Conservation (phyloP, 1,140 invertebrate genomes). For the Sminthurinus signatus region DNA sequence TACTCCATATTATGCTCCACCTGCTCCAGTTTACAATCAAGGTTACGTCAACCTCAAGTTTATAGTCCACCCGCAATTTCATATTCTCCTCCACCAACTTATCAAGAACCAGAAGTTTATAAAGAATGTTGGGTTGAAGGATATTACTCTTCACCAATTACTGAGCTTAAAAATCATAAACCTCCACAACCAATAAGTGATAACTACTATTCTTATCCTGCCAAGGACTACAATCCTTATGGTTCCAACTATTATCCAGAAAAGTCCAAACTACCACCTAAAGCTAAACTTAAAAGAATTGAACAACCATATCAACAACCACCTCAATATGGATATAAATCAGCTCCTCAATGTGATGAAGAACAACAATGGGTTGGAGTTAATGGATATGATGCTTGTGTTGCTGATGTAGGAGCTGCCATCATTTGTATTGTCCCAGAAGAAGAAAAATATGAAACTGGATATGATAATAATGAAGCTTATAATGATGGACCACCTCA, state of each 20-base stretch:
- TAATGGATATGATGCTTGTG: constrained; percentile 35
- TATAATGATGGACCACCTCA: constrained; percentile 14
- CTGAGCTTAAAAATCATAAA: constrained; percentile 34
- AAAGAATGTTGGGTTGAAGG: constrained; percentile 37
- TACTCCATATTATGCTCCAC: constrained; percentile 18
- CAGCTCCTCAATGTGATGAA: constrained; percentile 17
- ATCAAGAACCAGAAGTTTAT: constrained; percentile 18
- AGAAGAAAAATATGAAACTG: constrained; percentile 15
- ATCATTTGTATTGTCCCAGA: constrained; percentile 33
- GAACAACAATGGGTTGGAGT: constrained; percentile 34
- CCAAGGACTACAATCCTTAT: constrained; percentile 21
- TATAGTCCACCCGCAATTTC: constrained; percentile 1
- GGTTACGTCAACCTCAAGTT: constrained; percentile 10
- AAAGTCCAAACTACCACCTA: constrained; percentile 24
- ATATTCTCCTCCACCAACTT: constrained; percentile 1
- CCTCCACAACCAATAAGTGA: constrained; percentile 9
- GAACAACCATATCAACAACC: background rate
- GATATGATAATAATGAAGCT: constrained; percentile 7
- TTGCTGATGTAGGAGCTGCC: constrained; percentile 37
- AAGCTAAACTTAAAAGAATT: constrained; percentile 35
- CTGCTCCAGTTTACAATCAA: constrained; percentile 14
- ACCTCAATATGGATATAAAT: constrained; percentile 9
- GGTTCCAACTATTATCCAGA: constrained; percentile 22
- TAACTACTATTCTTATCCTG: background rate
- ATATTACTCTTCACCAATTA: constrained; percentile 32